These are phyloP conservation scores for Phalera bucephala DNA, from an alignment of 2,888 invertebrate genomes.

Conservation along the genomic window DNA sequence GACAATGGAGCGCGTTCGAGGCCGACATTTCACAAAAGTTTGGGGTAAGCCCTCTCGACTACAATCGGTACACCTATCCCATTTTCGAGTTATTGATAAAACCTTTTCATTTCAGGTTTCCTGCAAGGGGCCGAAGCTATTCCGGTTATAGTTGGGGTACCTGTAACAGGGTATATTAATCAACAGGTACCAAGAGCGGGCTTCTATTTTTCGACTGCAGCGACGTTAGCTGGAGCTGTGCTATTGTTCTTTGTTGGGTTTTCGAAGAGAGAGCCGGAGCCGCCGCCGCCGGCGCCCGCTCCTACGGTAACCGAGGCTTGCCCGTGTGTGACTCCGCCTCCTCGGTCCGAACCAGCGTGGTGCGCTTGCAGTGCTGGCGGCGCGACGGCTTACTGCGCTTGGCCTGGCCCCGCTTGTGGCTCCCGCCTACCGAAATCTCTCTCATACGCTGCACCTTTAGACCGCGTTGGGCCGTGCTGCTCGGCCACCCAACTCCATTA, in stretches of 20 bases:
- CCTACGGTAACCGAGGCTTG: slow-evolving; percentile 69
- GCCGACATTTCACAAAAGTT: slow-evolving; percentile 93
- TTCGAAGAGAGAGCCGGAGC: slow-evolving; percentile 83
- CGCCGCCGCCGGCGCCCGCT: slow-evolving; percentile 78
- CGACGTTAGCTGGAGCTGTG: slow-evolving; percentile 90
- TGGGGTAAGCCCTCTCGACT: slow-evolving; percentile 84
- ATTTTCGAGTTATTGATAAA: slow-evolving; percentile 38
- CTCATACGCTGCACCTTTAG: slow-evolving; percentile 85
- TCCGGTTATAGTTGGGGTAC: slow-evolving; percentile 93
- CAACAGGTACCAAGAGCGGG: slow-evolving; percentile 90
- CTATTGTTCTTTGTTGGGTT: slow-evolving; percentile 91
- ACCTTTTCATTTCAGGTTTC: slow-evolving; percentile 77
- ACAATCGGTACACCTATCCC: slow-evolving; percentile 12
- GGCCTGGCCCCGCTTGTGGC: slow-evolving; percentile 60
- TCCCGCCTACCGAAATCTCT: slow-evolving; percentile 82
- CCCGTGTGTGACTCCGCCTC: slow-evolving; percentile 68
- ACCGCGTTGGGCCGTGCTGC: slow-evolving; percentile 61
- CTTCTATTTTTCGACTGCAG: slow-evolving; percentile 92
- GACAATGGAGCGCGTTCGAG: slow-evolving; percentile 92
- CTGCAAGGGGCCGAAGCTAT: slow-evolving; percentile 94
- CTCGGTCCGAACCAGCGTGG: slow-evolving; percentile 78
- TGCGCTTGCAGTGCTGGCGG: slow-evolving; percentile 75
- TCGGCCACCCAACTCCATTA: slow-evolving; percentile 47
- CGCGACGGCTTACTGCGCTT: slow-evolving; percentile 76
- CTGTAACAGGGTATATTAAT: slow-evolving; percentile 93